Base-by-base conservation (phyloP, 2,113 vertebrate species). In the Pterocles gutturalis region DNA sequence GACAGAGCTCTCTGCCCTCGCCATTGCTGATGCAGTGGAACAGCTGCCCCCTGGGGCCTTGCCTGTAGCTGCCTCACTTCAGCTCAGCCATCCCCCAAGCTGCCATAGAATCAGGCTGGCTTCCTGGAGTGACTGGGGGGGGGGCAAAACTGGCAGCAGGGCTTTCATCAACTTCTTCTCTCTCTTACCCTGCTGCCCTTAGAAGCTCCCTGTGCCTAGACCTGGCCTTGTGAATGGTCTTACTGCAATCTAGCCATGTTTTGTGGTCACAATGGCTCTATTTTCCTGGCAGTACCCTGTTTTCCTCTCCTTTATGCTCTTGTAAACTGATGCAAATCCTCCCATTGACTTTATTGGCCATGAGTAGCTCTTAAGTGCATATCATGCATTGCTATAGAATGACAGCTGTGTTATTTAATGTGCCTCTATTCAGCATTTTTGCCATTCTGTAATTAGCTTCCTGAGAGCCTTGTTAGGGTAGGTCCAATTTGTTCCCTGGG, bases 341-440 rank as follows among this genome's bases (percentile, higher is more conserved):
- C 22, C 14, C 1, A 2, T 46, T 93, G 69, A 81, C 72, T 78
- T 93, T 83, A 75, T 19, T 75, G 16, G 46, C 17, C 72, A 64
- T 0, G 0, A 33, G 20, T 14, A 48, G 60, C 64, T 75, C 33
- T 55, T 71, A 45, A 26, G 18, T 69, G 13, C 71, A 33, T 64
- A 48, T 66, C 83, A 89, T 22, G 24, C 48, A 49, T 43, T 76
- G 31, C 65, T 8, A 14, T 7, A 79, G 69, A 91, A 76, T 71
- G 66, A 65, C 45, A 89, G 41, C 36, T 0, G 0, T 24, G n/a
- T 75, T 64, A 76, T 61, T 84, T 67, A 69, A 78, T 28, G 54
- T 89, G 65, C 41, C 17, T 83, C 20, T 87, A 57, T 82, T 84
- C 43, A 84, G 43, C 49, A 41, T 45, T 94, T 96, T 91, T 77